Base-by-base conservation (phyloP, 2,797 vertebrate species). In the Gila robusta region DNA sequence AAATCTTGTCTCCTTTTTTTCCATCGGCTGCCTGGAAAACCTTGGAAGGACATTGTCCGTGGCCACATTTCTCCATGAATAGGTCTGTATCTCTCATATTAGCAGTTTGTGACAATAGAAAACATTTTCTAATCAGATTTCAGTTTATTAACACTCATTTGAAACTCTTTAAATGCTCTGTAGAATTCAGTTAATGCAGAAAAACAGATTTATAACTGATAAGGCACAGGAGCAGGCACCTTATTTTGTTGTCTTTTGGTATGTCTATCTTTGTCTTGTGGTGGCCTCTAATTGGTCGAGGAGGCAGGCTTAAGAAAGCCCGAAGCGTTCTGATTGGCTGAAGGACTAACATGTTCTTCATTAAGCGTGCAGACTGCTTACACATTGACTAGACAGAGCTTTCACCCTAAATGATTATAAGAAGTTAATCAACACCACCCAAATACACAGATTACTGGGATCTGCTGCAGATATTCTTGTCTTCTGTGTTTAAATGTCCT, bases 291-390 rank as follows among this genome's bases (percentile, higher is more conserved):
- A 92, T 87, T 89, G 89, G 91, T 88, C 84, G 87, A 91, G 88
- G 86, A 84, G 85, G 86, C 80, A 87, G 92, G 89, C 91, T 92
- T 90, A 90, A 91, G 87, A 84, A 87, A 90, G 89, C 83, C 81
- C 87, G 88, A 87, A 88, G 54, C 6, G 89, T 93, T 90, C 14
- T 92, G 92, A 95, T 93, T 94, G 93, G 94, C 90, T 89, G 88
- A 88, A 74, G 87, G 88, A 90, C 88, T 89, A 94, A 95, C 93
- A 93, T 94, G 94, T 93, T 95, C 90, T 92, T 94, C 90, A 93
- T 94, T 95, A 95, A 87, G 91, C 82, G 84, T 88, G 88, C 85
- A 90, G 91, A 89, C 90, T 92, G 91, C 89, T 92, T 91, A 59
- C 35, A 72, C 32, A 44, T 26, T 73, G 9, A 87, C 8, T 32